Base-by-base conservation (phyloP, 2,797 vertebrate genomes). In the Pangasius djambal region DNA sequence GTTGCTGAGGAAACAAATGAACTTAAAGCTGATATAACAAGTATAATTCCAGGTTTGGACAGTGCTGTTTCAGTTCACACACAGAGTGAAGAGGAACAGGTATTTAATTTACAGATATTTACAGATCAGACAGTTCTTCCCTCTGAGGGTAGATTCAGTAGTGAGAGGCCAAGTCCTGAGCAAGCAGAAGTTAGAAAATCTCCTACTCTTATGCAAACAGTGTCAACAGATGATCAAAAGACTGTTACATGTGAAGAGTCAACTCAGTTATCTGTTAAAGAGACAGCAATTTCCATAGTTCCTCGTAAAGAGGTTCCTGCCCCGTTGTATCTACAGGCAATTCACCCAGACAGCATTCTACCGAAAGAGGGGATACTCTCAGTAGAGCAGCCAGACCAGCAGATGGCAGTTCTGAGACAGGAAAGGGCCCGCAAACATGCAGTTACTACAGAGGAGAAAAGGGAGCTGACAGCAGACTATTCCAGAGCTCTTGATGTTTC, bases 311-410 rank as follows among this genome's bases (percentile, higher is more conserved):
- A 96, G 87, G 90, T 94, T 1, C 89, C 75, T 18, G 55, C 94
- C 28, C 81, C 90, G 37, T 91, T 97, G 91, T 96, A 97, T 87
- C 94, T 96, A 18, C 97, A 97, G 86, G 93, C 88, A 0, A 92
- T 92, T 72, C 94, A 96, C 16, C 81, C 85, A 40, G 94, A 96
- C 74, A 91, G 95, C 4, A 78, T 93, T 0, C 92, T 98, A 40
- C 90, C 94, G 31, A 97, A 97, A 94, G 97, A 98, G 91, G 95
- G 95, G 0, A 15, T 94, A 25, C 92, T 97, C n/a, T 22, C 87
- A 44, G 90, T 92, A 83, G 95, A 94, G 86, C 95, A 94, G 85
- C 94, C 95, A 37, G 92, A 94, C 18, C 91, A 95, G 77, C 95
- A 97, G 88, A 70, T 91, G 81, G 97, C 96, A 34, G 40, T 75